Evolutionary conservation across 2,113 vertebrate species (phyloP).

Genomic region (Cebus imitator): DNA sequence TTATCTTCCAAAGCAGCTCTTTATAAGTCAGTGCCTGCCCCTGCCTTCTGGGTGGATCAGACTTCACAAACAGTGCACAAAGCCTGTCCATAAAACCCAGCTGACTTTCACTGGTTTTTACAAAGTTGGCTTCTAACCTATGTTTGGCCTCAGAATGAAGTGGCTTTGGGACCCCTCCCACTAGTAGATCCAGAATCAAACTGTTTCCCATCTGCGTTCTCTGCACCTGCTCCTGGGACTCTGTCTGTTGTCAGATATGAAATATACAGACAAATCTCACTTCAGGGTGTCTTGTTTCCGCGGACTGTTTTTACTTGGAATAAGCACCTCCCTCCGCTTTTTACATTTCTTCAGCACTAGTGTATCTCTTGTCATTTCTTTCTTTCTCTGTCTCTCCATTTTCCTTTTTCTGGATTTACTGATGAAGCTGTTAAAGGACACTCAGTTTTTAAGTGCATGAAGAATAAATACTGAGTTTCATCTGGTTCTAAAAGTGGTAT

Average conservation of each 20-base stretch:
- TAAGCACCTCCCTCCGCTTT: neutral
- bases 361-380: neutral
- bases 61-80: neutral
- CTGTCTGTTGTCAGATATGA: neutral
- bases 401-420: neutral
- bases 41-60: fast-evolving
- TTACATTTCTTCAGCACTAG: neutral
- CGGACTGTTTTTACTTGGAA: slow-evolving; percentile 46
- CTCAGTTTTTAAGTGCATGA: neutral
- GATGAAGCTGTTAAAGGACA: neutral
- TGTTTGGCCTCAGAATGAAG: neutral
- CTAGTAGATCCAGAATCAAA: neutral
- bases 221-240: neutral
- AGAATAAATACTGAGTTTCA: neutral
- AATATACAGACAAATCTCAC: neutral
- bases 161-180: neutral
- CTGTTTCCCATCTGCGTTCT: neutral
- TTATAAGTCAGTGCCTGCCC: neutral
- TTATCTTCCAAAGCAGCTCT: neutral
- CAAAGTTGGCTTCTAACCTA: neutral
- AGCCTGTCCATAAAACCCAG: neutral
- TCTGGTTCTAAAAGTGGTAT: neutral
- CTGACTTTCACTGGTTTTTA: neutral
- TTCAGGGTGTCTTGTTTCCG: slow-evolving; percentile 9
- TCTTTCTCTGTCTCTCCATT: neutral